These are phyloP conservation scores for Harmothoe impar DNA, from an alignment of 2,888 invertebrate genomes.

Conservation along the genomic window DNA sequence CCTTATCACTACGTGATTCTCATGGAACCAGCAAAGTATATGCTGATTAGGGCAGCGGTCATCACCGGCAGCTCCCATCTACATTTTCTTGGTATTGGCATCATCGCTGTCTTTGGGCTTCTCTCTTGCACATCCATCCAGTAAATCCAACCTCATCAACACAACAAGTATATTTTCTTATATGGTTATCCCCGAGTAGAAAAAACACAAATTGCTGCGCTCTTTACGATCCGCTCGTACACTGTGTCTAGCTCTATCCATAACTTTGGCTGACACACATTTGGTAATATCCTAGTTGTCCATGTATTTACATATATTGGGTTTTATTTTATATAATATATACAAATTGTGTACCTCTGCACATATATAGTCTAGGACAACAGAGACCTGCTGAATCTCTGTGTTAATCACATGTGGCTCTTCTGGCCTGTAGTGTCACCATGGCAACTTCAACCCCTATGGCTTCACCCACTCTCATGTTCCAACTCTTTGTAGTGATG, in stretches of 20 bases:
- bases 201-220: neutral
- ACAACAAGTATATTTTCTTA: neutral
- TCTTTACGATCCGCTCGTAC: neutral
- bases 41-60: no score
- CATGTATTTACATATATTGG: conserved; percentile 20
- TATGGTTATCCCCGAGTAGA: neutral
- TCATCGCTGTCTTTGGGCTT: neutral
- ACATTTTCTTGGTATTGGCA: neutral
- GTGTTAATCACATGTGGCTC: conserved; percentile 26
- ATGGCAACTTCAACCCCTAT: neutral
- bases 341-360: conserved; percentile 19
- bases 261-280: conserved; percentile 12
- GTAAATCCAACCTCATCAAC: neutral
- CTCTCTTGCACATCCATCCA: neutral
- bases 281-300: neutral
- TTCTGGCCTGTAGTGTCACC: neutral
- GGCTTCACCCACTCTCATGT: neutral
- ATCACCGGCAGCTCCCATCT: neutral
- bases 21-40: no score
- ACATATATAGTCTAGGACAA: neutral
- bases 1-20: no score
- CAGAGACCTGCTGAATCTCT: neutral
- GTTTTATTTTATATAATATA: neutral
- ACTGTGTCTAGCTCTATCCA: neutral
- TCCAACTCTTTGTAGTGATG: neutral